Conservation (phyloP, 2,797 vertebrate species). For the Otolemur crassicaudatus region DNA sequence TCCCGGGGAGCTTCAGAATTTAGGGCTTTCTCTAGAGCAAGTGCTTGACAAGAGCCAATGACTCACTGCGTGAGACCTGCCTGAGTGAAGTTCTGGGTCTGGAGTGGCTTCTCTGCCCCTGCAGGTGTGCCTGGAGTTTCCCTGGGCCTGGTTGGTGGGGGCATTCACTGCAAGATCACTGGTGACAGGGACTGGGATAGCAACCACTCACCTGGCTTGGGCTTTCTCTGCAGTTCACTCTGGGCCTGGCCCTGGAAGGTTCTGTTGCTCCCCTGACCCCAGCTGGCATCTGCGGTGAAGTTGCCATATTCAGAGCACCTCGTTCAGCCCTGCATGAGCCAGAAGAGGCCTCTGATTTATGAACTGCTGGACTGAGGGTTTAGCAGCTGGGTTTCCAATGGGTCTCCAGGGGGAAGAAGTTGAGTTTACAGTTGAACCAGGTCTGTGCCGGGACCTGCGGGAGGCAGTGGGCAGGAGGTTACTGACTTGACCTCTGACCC, state of each 20-base stretch:
- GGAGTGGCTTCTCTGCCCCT: not conserved
- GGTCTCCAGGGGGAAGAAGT: slow-evolving; percentile 33
- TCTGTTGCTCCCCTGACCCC: rapidly evolving
- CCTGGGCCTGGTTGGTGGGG: not conserved
- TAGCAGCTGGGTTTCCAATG: not conserved
- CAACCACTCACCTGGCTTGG: not conserved
- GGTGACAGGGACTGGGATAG: not conserved
- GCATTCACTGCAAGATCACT: rapidly evolving
- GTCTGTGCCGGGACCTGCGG: not conserved
- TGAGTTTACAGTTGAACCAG: not conserved
- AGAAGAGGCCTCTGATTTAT: not conserved
- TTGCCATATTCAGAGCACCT: rapidly evolving
- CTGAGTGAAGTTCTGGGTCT: not conserved
- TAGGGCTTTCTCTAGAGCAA: not conserved
- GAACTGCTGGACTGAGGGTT: not conserved
- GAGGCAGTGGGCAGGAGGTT: not conserved
- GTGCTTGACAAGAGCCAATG: not conserved
- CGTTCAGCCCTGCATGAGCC: rapidly evolving
- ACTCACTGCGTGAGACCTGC: not conserved
- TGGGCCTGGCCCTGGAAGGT: not conserved
- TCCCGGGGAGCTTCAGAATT: not conserved
- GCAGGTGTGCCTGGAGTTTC: rapidly evolving
- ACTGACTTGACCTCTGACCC: not conserved
- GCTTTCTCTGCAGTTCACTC: rapidly evolving
- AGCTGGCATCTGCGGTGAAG: not conserved